Evolutionary conservation across 2,113 vertebrate genomes (phyloP), one percentile per base, ranked within the genome.

Genomic region (Cyprinodon tularosa): DNA sequence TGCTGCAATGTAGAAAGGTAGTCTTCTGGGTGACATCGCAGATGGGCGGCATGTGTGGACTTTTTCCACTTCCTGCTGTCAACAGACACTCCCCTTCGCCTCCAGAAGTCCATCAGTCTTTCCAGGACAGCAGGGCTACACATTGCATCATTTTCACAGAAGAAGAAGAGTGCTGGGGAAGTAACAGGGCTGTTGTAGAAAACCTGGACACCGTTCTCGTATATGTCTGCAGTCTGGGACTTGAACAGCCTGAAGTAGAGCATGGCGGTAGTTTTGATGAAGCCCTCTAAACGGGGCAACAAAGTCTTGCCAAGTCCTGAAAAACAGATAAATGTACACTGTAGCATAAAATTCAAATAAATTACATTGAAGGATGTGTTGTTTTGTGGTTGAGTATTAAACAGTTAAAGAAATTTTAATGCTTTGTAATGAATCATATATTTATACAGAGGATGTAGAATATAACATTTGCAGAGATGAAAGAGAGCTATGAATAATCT

Each of bases 251-350:
- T 74, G 84, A 92, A 92, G 80, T 88, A 92, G 1, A 93, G 39
- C 42, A 82, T 17, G 66, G 90, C 85, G 0, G 60, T 44, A 6
- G 66, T 79, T 66, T 62, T 85, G 63, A 93, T 4, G 0, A 88
- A n/a, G 1, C n/a, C 5, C 61, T 92, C 84, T 1, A 91, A 71
- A 37, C 77, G 74, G 0, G 93, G 93, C 14, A 88, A 22, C 72
- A 94, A 70, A 3, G 88, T 92, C 76, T 81, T 91, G 1, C 90
- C 92, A 1, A 93, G 86, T 3, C 93, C 92, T 94, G 71, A 39
- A 66, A 0, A 9, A 66, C 59, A 66, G 15, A 0, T 36, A 57
- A 8, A 10, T n/a, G 6, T n/a, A 10, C n/a, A 57, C 3, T 57
- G 20, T 57, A n/a, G 50, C 4, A 53, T n/a, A 53, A n/a, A 53